Conservation (phyloP, 2,797 vertebrate species). For the Dermochelys coriacea region DNA sequence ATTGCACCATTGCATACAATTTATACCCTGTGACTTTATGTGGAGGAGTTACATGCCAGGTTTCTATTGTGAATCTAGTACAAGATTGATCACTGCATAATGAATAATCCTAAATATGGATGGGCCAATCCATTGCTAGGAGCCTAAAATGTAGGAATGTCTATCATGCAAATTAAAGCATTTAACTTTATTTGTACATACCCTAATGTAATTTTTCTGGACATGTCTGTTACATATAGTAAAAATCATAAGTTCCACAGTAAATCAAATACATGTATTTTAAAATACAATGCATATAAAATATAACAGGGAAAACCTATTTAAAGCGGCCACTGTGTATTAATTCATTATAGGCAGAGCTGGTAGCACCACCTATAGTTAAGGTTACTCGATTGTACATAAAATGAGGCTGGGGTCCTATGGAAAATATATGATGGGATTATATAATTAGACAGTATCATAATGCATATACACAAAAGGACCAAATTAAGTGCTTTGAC, state of each 20-base stretch:
- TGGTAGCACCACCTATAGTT: background rate
- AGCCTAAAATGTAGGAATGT: background rate
- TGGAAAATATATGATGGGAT: background rate
- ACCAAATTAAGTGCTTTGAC: background rate
- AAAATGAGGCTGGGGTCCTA: background rate
- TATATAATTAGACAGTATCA: background rate
- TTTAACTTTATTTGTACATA: background rate
- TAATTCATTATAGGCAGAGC: slow-evolving; percentile 1
- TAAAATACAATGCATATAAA: background rate
- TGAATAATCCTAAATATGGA: background rate
- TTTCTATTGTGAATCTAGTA: background rate
- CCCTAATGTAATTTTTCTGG: background rate
- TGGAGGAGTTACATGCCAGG: background rate
- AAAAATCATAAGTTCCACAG: background rate
- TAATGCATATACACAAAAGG: background rate
- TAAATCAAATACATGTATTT: background rate
- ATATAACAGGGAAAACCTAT: background rate
- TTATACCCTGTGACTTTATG: background rate
- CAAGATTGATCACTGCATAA: background rate
- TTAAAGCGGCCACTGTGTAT: background rate
- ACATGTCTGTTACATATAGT: background rate
- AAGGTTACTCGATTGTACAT: background rate
- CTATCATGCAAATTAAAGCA: background rate
- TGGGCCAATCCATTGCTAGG: background rate
- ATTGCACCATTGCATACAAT: background rate